Percentiles rank a stretch among this genome's conserved stretches.
These are phyloP conservation scores for Arctocebus calabarensis DNA, from an alignment of 2,797 vertebrate genomes.

Conservation along the genomic window DNA sequence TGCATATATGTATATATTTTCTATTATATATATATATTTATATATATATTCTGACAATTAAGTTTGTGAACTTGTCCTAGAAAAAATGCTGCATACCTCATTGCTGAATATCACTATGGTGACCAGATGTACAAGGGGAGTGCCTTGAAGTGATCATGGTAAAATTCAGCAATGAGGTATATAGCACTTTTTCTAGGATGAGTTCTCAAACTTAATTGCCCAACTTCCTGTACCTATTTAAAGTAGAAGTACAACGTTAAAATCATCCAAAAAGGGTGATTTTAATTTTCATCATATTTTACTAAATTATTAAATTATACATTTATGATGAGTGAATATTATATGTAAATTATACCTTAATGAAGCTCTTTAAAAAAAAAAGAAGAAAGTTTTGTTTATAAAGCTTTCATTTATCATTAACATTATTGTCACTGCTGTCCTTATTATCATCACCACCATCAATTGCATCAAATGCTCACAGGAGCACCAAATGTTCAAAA, in stretches of 20 bases:
- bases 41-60: no score
- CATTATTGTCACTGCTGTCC: neutral
- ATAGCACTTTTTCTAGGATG: no score
- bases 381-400: neutral
- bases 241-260: neutral
- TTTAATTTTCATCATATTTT: slow-evolving; percentile 5
- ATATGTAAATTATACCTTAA: neutral
- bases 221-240: neutral
- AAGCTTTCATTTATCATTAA: neutral
- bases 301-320: neutral
- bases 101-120: no score
- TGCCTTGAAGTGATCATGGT: no score
- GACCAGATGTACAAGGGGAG: no score
- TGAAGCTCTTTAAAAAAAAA: neutral
- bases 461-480: neutral
- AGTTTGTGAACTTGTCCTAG: no score
- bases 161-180: no score
- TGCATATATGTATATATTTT: no score
- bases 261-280: neutral
- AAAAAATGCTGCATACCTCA: no score
- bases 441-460: neutral
- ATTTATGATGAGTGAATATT: neutral
- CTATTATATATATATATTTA: no score
- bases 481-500: no score
- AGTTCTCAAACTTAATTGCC: no score